These are phyloP conservation scores for Blastomussa wellsi DNA, from an alignment of 92 coral and sea anemone genomes.

Conservation along the genomic window DNA sequence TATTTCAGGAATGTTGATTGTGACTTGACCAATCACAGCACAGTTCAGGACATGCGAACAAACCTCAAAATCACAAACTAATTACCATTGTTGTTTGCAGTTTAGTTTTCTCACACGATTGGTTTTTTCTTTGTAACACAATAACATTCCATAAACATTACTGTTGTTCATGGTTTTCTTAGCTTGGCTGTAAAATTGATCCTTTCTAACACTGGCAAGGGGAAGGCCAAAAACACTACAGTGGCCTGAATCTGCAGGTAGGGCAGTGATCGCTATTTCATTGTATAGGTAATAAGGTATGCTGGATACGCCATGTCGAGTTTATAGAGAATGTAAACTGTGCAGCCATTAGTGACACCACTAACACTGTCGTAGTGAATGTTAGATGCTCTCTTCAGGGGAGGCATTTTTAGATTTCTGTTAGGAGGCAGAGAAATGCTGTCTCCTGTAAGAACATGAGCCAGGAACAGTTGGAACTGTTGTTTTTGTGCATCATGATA, in stretches of 20 bases:
- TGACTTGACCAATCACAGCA: too few species aligned
- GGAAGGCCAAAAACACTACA: neutral
- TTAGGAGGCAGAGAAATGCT: slow-evolving; percentile 45
- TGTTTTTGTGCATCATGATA: slow-evolving; percentile 11
- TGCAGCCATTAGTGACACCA: slow-evolving; percentile 52
- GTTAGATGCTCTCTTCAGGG: slow-evolving; percentile 49
- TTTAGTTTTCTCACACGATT: too few species aligned
- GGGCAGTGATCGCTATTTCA: neutral
- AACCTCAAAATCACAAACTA: too few species aligned
- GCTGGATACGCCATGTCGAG: slow-evolving; percentile 83
- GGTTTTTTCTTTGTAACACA: too few species aligned
- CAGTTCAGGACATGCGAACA: too few species aligned
- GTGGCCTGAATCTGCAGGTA: neutral
- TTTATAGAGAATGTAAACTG: slow-evolving; percentile 73
- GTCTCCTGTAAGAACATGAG: slow-evolving; percentile 79
- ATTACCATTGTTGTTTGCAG: too few species aligned
- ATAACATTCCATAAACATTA: too few species aligned
- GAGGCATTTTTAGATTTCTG: slow-evolving; percentile 57
- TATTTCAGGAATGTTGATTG: too few species aligned
- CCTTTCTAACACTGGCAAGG: neutral
- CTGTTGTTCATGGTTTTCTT: neutral
- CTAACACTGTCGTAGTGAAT: slow-evolving; percentile 73
- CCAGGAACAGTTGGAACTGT: slow-evolving; percentile 67
- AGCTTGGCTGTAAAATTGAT: neutral
- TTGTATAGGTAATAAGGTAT: slow-evolving; percentile 66